Base-by-base conservation (phyloP, 2,888 invertebrate species). In the Acrobasis repandana region DNA sequence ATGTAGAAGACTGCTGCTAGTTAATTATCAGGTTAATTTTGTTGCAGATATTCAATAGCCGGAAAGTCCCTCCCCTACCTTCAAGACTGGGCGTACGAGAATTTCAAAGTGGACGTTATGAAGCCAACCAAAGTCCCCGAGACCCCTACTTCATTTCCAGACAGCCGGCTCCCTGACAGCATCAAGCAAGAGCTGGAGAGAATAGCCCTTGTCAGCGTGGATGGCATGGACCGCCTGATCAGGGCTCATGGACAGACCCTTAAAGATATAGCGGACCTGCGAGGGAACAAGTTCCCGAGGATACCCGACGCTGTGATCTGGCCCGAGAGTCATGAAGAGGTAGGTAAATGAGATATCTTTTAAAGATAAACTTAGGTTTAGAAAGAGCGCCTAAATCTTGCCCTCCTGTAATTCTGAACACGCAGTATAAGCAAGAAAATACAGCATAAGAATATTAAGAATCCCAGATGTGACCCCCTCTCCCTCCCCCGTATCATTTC, bases 281-380 rank as follows among this genome's bases (percentile, higher is more conserved):
- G 97, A 72, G 93, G 94, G 60, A 96, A 97, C 63, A 88, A 82
- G 51, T 96, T 97, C 74, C 93, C 94, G 61, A 93, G 98, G 72
- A 97, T 99, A 77, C 99, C 99, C 2, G 99, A 99, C 78, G 84
- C 99, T 14, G 96, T 99, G 0, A 93, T 98, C 1, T 99, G 99
- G 99, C 99, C 99, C 49, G 94, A 93, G 50, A 94, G 93, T 67
- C 98, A 98, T 82, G 94, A 95, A n/a, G 96, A 98, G 73, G 91
- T 92, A 61, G 52, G 66, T 63, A 8, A 43, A 18, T 43, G 16
- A 34, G 34, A 10, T 9, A 9, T 36, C 2, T 36, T 11, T 34
- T n/a, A n/a, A n/a, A n/a, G n/a, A n/a, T n/a, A n/a, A n/a, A n/a
- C n/a, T n/a, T n/a, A n/a, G n/a, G n/a, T n/a, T n/a, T n/a, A n/a